Conservation (phyloP, 2,888 invertebrate species). For the Tetheella fluctuosa region DNA sequence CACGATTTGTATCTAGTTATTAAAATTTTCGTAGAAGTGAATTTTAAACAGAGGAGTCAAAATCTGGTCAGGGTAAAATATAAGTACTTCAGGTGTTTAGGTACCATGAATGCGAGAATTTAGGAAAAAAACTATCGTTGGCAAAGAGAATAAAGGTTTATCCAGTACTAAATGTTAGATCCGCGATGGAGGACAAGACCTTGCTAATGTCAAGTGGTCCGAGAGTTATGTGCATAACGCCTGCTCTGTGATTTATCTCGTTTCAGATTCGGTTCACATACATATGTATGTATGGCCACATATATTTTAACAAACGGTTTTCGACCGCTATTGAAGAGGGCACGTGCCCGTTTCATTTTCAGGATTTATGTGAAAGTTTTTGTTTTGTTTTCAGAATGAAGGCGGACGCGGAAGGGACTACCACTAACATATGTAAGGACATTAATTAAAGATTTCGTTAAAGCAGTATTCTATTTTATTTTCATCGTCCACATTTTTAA, state of each 20-base stretch:
- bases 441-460: conserved; percentile 33
- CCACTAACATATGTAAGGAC: conserved; percentile 23
- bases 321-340: conserved; percentile 49
- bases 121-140: too few species aligned
- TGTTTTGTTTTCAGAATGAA: conserved; percentile 45
- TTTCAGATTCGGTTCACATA: conserved; percentile 64
- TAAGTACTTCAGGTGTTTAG: too few species aligned
- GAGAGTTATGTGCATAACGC: conserved; percentile 77
- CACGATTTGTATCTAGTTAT: too few species aligned
- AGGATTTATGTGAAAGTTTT: conserved; percentile 48
- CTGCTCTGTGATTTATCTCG: conserved; percentile 74
- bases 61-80: too few species aligned
- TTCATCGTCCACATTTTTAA: conserved; percentile 6
- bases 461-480: conserved; percentile 26
- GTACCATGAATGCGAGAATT: too few species aligned
- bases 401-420: conserved; percentile 23
- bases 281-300: conserved; percentile 57
- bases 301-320: conserved; percentile 61
- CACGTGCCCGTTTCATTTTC: conserved; percentile 40
- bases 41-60: too few species aligned
- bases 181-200: conserved; percentile 55
- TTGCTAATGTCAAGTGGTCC: conserved; percentile 76
- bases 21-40: too few species aligned
- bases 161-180: conserved; percentile 23
- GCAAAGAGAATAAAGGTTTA: not conserved